Evolutionary conservation across 2,113 vertebrate genomes (phyloP).

Genomic region (Aptenodytes patagonicus): DNA sequence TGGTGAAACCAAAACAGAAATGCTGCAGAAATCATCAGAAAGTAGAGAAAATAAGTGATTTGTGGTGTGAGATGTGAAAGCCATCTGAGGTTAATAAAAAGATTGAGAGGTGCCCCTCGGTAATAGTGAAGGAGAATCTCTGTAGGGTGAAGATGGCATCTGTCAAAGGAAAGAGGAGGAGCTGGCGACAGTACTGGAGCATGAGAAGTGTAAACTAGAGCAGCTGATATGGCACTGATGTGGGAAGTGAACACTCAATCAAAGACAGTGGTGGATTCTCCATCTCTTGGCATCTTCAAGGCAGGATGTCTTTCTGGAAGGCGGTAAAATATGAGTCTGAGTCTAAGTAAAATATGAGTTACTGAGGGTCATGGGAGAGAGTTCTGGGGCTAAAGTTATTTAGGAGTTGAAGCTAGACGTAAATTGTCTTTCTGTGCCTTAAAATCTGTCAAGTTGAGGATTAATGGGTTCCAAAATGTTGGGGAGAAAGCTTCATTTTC

Average conservation of each 20-base stretch:
- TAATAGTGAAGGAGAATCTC: background rate
- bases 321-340: background rate
- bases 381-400: background rate
- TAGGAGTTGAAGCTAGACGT: background rate
- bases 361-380: background rate
- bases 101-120: background rate
- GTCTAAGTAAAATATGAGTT: background rate
- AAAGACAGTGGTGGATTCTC: background rate
- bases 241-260: rapidly evolving
- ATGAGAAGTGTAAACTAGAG: rapidly evolving
- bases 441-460: background rate
- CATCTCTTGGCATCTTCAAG: background rate
- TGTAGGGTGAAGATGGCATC: background rate
- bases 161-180: background rate
- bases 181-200: background rate
- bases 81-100: background rate
- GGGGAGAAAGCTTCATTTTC: background rate
- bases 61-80: background rate
- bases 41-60: too few relatives aligned
- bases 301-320: background rate
- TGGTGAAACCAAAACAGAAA: background rate
- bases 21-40: background rate
- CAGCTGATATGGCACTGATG: background rate
- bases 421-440: background rate
- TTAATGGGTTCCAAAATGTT: background rate